phyloP scores from a whole-genome alignment of 2,797 vertebrate species.

The Galago senegalensis region DNA sequence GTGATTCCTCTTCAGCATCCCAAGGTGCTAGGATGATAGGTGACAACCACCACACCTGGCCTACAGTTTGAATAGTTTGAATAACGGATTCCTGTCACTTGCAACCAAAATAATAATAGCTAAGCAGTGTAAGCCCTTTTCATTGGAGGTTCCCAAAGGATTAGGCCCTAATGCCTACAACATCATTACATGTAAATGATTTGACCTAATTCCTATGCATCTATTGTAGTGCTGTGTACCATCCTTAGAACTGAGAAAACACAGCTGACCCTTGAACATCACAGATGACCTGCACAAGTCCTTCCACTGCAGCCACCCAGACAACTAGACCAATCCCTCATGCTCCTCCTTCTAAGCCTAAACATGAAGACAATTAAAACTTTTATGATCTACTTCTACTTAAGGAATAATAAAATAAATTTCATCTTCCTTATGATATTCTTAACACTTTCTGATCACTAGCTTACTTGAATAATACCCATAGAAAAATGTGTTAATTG shows the following conservation, averaged over 20 bases:
- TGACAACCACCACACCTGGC: not conserved
- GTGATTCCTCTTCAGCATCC: not conserved
- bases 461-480: not conserved
- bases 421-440: not conserved
- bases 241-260: not conserved
- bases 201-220: not conserved
- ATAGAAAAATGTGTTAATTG: not conserved
- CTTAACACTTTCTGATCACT: not conserved
- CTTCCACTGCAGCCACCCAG: not conserved
- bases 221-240: not conserved
- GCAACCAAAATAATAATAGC: conserved; percentile 13
- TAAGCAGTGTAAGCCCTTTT: not conserved
- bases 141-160: not conserved
- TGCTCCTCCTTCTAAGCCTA: not conserved
- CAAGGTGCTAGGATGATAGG: not conserved
- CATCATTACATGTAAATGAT: not conserved
- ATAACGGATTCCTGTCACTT: conserved; percentile 35
- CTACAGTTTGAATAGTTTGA: not conserved
- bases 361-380: not conserved
- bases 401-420: not conserved
- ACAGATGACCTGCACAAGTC: not conserved
- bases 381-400: not conserved
- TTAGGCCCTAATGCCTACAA: not conserved
- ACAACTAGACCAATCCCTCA: not conserved
- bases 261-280: not conserved